A percentile compares a stretch with the other conserved stretches of the same genome.
Conservation (phyloP, 2,797 vertebrate species). For the Arctocebus calabarensis region DNA sequence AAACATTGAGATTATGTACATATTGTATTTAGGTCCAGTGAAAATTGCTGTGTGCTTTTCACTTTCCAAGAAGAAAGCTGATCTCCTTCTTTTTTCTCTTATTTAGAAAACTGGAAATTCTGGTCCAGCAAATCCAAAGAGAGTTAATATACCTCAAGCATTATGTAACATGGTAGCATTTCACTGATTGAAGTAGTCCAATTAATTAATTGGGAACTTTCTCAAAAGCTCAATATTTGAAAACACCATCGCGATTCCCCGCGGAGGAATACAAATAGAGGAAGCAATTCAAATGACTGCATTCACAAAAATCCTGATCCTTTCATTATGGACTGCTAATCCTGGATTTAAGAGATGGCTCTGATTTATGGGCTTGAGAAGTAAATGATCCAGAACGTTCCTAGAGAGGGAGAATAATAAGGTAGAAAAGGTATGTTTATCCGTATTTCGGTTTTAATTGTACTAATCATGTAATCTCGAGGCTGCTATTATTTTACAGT, state of each 20-base stretch:
- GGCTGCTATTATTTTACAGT: slow-evolving; percentile 67
- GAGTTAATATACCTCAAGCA: slow-evolving; percentile 43
- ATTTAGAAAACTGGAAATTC: slow-evolving; percentile 40
- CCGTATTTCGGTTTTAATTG: slow-evolving; percentile 47
- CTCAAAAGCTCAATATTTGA: slow-evolving; percentile 83
- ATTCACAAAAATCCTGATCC: slow-evolving; percentile 18
- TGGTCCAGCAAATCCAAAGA: slow-evolving; percentile 3
- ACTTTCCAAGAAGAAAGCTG: neutral
- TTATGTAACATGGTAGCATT: slow-evolving; percentile 1
- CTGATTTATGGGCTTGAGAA: slow-evolving; percentile 47
- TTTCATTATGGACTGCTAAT: slow-evolving; percentile 52
- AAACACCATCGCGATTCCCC: slow-evolving; percentile 80
- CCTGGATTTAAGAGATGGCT: slow-evolving; percentile 60
- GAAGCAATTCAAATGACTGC: slow-evolving; percentile 49
- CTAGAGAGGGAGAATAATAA: slow-evolving; percentile 49
- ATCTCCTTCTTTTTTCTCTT: neutral
- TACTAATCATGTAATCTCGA: slow-evolving; percentile 41
- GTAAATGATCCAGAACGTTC: slow-evolving; percentile 60
- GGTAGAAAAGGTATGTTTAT: slow-evolving; percentile 56
- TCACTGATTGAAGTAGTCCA: slow-evolving; percentile 28
- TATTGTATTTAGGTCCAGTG: neutral
- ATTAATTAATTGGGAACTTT: slow-evolving; percentile 78
- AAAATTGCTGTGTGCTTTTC: neutral
- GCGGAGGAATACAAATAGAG: slow-evolving; percentile 79
- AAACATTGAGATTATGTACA: neutral